A percentile compares a stretch with the other conserved stretches of the same genome.
phyloP scores from a whole-genome alignment of 2,113 vertebrate species.

The Erythrolamprus reginae region DNA sequence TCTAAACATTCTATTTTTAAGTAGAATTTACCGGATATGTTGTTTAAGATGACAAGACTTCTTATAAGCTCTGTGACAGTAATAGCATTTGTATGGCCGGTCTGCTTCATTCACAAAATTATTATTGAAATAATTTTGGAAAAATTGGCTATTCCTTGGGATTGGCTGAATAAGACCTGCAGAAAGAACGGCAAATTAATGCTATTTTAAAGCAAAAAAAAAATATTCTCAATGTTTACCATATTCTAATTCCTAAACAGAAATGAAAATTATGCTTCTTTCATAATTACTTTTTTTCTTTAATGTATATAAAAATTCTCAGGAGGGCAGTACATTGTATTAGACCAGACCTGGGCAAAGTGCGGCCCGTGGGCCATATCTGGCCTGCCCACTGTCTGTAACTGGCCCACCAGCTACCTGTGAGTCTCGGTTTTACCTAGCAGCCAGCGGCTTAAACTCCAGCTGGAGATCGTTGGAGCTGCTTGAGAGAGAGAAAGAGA shows the following conservation, averaged over 20 bases:
- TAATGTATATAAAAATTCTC: background rate
- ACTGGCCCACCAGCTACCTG: no score
- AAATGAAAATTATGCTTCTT: background rate
- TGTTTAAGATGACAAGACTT: conserved; percentile 99
- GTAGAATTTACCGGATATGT: conserved; percentile 84
- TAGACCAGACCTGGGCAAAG: no score
- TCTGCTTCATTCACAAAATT: conserved; percentile 82
- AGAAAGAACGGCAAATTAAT: conserved; percentile 18
- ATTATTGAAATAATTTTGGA: conserved; percentile 89
- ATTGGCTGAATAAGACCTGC: conserved; percentile 91
- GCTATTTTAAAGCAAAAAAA: background rate
- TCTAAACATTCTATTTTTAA: background rate
- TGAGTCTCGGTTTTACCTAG: no score
- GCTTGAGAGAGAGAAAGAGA: no score
- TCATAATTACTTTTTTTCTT: background rate
- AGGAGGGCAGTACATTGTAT: background rate
- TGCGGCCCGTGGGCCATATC: no score
- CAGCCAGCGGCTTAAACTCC: no score
- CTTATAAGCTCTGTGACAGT: conserved; percentile 94
- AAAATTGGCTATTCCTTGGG: conserved; percentile 80
- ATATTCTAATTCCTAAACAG: background rate
- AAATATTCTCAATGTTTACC: fast-evolving
- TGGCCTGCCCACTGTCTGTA: no score
- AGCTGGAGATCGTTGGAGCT: no score
- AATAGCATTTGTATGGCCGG: conserved; percentile 93